Conservation (phyloP, 2,888 invertebrate species). For the Perdita meconis region DNA sequence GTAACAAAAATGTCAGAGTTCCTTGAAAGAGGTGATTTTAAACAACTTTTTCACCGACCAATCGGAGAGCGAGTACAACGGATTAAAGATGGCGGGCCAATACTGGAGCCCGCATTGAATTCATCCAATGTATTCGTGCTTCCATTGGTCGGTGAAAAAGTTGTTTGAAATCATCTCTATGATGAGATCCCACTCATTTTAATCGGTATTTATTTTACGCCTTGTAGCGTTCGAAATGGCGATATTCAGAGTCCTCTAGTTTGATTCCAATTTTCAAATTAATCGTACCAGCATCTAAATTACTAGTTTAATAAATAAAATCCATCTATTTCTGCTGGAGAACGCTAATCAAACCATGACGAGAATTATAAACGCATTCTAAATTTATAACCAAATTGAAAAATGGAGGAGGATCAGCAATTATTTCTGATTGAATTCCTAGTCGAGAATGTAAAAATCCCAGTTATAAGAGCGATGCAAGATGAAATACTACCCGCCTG, state of each 20-base stretch:
- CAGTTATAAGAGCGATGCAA: constrained; percentile 77
- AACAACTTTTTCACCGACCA: too few relatives aligned
- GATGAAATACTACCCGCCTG: constrained; percentile 80
- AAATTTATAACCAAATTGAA: neutral
- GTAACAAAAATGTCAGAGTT: too few relatives aligned
- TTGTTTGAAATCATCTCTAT: too few relatives aligned
- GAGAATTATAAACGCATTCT: neutral
- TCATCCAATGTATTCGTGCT: too few relatives aligned
- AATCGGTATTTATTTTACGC: neutral
- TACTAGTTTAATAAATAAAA: constrained; percentile 27
- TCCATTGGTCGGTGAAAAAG: too few relatives aligned
- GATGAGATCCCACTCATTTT: too few relatives aligned
- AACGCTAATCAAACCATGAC: neutral
- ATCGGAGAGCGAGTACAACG: too few relatives aligned
- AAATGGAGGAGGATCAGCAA: constrained; percentile 72
- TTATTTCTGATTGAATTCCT: constrained; percentile 88
- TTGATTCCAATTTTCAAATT: neutral
- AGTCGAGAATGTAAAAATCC: constrained; percentile 85
- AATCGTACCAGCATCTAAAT: constrained; percentile 38
- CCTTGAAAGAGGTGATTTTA: too few relatives aligned
- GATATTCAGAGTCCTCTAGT: constrained; percentile 27
- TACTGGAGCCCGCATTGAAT: too few relatives aligned
- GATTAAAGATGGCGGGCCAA: too few relatives aligned
- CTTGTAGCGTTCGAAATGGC: neutral
- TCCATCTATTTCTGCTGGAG: neutral